A percentile compares a stretch with the other conserved stretches of the same genome.
Conservation (phyloP, 2,888 invertebrate species). For the Brachycybe producta region DNA sequence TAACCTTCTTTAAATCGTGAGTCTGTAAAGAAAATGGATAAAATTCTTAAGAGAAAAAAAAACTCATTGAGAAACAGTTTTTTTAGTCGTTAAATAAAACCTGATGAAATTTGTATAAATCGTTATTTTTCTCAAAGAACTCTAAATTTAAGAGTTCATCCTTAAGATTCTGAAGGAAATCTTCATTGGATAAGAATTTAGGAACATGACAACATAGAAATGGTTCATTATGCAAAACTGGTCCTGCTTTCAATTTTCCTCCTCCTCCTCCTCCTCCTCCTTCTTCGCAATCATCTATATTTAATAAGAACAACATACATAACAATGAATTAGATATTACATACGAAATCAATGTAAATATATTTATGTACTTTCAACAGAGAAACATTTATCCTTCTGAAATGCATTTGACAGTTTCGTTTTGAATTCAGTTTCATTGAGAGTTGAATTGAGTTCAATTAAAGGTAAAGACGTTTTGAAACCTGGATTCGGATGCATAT, state of each 20-base stretch:
- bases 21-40: conserved; percentile 34
- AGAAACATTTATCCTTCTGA: too few species aligned
- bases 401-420: too few species aligned
- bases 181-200: conserved; percentile 11
- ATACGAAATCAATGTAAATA: too few species aligned
- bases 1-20: conserved; percentile 43
- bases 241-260: not conserved
- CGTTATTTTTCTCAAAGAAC: conserved; percentile 66
- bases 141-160: conserved; percentile 38
- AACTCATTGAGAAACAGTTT: not conserved
- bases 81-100: not conserved
- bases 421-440: too few species aligned
- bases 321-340: too few species aligned
- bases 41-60: not conserved
- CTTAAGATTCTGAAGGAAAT: conserved; percentile 29
- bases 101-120: conserved; percentile 77
- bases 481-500: too few species aligned
- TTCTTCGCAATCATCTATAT: too few species aligned
- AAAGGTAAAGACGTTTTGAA: too few species aligned
- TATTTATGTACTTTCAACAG: too few species aligned
- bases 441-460: too few species aligned
- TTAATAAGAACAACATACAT: too few species aligned
- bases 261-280: too few species aligned
- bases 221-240: not conserved
- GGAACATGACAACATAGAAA: conserved; percentile 11